Conservation (phyloP, 2,113 vertebrate genomes). For the Hydropotes inermis region DNA sequence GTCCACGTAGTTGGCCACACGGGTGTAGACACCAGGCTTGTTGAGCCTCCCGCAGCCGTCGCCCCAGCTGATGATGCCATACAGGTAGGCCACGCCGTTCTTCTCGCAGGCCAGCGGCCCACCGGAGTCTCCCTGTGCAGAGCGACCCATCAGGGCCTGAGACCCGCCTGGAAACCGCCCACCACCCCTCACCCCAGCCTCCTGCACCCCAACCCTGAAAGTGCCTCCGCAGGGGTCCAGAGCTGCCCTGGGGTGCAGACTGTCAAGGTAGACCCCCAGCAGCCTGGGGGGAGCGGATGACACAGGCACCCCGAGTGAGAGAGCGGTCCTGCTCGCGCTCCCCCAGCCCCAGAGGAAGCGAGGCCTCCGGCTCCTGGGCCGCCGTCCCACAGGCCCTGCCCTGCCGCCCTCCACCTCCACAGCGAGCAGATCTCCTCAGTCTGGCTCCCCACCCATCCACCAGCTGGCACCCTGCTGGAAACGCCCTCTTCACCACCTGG, state of each 20-base stretch:
- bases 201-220: neutral
- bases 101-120: constrained; percentile 90
- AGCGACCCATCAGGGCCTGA: neutral
- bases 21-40: constrained; percentile 94
- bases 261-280: neutral
- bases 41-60: constrained; percentile 87
- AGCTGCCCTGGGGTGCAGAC: neutral
- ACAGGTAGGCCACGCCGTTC: constrained; percentile 87
- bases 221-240: neutral
- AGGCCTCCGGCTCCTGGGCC: fast-evolving
- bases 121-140: constrained; percentile 92
- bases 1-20: constrained; percentile 87
- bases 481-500: fast-evolving
- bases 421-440: fast-evolving
- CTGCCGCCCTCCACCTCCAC: neutral
- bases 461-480: neutral
- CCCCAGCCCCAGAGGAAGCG: neutral
- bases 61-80: constrained; percentile 95
- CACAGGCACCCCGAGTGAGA: neutral
- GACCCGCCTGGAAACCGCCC: neutral
- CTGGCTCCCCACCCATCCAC: fast-evolving
- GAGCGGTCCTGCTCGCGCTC: neutral
- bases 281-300: neutral
- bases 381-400: fast-evolving
- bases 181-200: neutral